These are phyloP conservation scores for Sebastes wilsoni DNA, from an alignment of 2,797 vertebrate genomes.

Conservation along the genomic window DNA sequence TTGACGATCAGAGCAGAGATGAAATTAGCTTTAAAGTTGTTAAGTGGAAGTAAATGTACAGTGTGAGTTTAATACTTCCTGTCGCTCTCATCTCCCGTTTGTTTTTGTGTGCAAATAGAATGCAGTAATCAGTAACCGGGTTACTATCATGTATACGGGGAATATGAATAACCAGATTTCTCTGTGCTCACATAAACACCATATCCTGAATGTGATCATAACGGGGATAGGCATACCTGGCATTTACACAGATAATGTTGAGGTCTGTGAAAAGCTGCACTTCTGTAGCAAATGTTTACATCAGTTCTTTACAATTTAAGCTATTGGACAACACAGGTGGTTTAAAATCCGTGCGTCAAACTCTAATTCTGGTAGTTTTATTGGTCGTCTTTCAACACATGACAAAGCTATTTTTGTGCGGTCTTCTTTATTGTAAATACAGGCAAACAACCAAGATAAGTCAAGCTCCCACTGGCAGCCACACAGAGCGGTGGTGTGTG, in stretches of 20 bases:
- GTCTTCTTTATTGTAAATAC: slow-evolving; percentile 13
- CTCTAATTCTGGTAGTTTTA: background rate
- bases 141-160: too few relatives aligned
- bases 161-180: too few relatives aligned
- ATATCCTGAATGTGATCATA: too few relatives aligned
- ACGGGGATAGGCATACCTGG: background rate
- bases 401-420: background rate
- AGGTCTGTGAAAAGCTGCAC: background rate
- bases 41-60: too few relatives aligned
- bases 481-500: slow-evolving; percentile 4
- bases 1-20: too few relatives aligned
- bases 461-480: slow-evolving; percentile 20
- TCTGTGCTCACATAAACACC: too few relatives aligned
- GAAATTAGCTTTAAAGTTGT: background rate
- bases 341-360: background rate
- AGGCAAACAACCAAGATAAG: slow-evolving; percentile 25
- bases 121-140: too few relatives aligned
- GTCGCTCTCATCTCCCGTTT: too few relatives aligned
- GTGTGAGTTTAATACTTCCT: too few relatives aligned
- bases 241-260: background rate
- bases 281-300: background rate
- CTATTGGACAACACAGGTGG: background rate
- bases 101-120: too few relatives aligned
- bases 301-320: background rate
- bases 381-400: background rate